Percentiles rank a stretch among this genome's conserved stretches.
Evolutionary conservation across 1,140 invertebrate species (phyloP).

Genomic region (Brachionus angularis): DNA sequence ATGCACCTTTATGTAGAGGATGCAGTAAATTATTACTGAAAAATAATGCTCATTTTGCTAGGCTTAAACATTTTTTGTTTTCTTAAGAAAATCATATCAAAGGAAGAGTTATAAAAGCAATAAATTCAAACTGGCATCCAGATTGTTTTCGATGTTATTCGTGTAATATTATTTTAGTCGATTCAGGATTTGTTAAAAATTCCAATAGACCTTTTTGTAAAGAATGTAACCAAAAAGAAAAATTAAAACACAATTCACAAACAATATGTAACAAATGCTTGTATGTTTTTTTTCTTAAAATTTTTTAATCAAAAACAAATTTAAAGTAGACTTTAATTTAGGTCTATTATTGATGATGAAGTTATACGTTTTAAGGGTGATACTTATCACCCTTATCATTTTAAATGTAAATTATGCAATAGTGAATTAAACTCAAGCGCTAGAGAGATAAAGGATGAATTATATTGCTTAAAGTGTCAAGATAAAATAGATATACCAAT

Average conservation of each 20-base stretch:
- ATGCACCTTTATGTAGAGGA: constrained; percentile 94
- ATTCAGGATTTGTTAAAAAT: constrained; percentile 75
- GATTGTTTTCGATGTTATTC: constrained; percentile 92
- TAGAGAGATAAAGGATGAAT: constrained; percentile 86
- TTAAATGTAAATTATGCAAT: constrained; percentile 77
- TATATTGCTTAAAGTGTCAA: constrained; percentile 95
- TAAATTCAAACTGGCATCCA: constrained; percentile 98
- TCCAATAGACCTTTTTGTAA: constrained; percentile 82
- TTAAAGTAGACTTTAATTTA: constrained; percentile 33
- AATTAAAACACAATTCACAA: constrained; percentile 6
- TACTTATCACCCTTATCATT: constrained; percentile 98
- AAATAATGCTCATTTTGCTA: neutral
- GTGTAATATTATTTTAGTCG: constrained; percentile 82
- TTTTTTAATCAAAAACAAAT: constrained; percentile 29
- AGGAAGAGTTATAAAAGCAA: constrained; percentile 94
- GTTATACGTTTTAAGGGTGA: constrained; percentile 91
- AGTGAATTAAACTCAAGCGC: constrained; percentile 72
- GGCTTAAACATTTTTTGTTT: constrained; percentile 46
- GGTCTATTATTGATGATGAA: constrained; percentile 85
- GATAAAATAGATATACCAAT: constrained; percentile 96
- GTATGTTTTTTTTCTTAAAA: constrained; percentile 28
- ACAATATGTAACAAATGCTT: constrained; percentile 24
- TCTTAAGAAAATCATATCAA: constrained; percentile 82
- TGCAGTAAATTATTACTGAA: constrained; percentile 68
- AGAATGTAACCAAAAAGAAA: constrained; percentile 64